Evolutionary conservation across 1,140 invertebrate species (phyloP).

Genomic region (Manduca sexta): DNA sequence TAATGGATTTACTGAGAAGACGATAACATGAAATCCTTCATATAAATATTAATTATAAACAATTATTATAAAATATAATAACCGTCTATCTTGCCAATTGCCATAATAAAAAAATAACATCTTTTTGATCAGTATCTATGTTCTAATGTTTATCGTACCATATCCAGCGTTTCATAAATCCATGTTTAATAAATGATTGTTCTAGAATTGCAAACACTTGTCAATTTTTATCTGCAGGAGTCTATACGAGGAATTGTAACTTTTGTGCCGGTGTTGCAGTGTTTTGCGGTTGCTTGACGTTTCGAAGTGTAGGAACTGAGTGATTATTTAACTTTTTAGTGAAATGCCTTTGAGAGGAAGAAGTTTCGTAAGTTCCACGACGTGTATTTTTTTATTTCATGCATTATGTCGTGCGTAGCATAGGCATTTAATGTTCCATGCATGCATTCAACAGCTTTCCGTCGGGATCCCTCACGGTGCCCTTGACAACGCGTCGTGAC

Average conservation of each 20-base stretch:
- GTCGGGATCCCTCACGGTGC: conserved; percentile 14
- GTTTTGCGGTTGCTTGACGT: no score
- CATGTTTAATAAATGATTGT: conserved; percentile 30
- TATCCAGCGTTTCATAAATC: neutral
- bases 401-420: neutral
- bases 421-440: conserved; percentile 12
- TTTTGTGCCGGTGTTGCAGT: no score
- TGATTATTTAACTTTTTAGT: conserved; percentile 21
- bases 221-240: conserved; percentile 32
- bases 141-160: no score
- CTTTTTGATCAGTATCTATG: no score
- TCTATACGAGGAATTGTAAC: neutral
- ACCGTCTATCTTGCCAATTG: no score
- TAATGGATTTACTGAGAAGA: no score
- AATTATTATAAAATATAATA: no score
- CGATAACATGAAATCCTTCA: no score
- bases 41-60: no score
- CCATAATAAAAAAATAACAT: no score
- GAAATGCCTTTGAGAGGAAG: conserved; percentile 64
- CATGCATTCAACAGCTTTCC: conserved; percentile 26
- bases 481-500: conserved; percentile 19
- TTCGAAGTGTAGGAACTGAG: conserved; percentile 6
- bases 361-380: conserved; percentile 57
- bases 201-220: conserved; percentile 41
- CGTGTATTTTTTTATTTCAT: conserved; percentile 10